Evolutionary conservation across 2,888 invertebrate species (phyloP).

Genomic region (Teleogryllus oceanicus): DNA sequence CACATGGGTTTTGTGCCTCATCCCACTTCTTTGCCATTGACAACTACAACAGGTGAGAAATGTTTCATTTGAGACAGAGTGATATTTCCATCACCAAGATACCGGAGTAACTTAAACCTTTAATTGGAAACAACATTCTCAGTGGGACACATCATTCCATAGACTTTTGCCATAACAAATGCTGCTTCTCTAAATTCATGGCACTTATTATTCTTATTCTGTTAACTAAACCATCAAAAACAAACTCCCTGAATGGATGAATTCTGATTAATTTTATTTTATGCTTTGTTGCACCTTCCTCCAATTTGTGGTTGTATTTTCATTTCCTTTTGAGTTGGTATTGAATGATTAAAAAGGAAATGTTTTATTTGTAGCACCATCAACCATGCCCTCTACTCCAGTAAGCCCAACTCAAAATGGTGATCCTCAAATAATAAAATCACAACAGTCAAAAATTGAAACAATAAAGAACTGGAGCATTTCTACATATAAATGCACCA

Average conservation of each 20-base stretch:
- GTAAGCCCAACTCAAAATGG: constrained; percentile 62
- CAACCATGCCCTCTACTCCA: constrained; percentile 47
- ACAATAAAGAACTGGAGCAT: constrained; percentile 94
- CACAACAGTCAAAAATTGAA: constrained; percentile 73
- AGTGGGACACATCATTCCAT: too few species aligned
- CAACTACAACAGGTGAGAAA: constrained; percentile 56
- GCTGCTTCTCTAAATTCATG: too few species aligned
- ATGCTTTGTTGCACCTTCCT: too few species aligned
- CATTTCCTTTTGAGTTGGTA: too few species aligned
- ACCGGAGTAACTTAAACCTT: background rate
- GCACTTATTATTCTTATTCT: too few species aligned
- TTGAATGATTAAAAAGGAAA: too few species aligned
- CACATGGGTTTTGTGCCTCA: constrained; percentile 41
- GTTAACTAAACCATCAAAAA: too few species aligned
- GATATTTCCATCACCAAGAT: background rate
- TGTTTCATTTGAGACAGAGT: constrained; percentile 25
- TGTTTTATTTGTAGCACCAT: constrained; percentile 39
- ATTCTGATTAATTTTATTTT: too few species aligned
- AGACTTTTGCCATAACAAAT: too few species aligned
- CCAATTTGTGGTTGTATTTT: too few species aligned
- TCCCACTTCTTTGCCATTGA: constrained; percentile 65
- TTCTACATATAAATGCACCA: constrained; percentile 96
- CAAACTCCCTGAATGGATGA: too few species aligned
- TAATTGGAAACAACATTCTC: too few species aligned
- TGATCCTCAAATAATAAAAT: constrained; percentile 61